Conservation (phyloP, 1,140 invertebrate genomes). For the Epicauta chinensis region DNA sequence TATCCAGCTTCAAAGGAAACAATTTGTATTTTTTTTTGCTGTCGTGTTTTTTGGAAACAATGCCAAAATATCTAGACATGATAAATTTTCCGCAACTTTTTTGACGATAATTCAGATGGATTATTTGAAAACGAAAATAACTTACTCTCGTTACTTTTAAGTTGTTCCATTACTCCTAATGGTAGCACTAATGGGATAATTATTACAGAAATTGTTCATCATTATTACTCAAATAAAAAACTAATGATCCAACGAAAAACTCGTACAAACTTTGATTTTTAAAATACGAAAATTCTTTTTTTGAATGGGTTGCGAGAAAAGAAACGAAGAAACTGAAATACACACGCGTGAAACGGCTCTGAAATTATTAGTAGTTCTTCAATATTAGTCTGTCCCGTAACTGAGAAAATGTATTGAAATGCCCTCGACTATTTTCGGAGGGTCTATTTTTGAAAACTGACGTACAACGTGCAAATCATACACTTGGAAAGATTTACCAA, state of each 20-base stretch:
- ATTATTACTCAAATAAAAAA: too few species aligned
- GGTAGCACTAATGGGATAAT: background rate
- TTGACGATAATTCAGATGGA: background rate
- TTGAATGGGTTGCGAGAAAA: background rate
- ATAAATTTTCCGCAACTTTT: background rate
- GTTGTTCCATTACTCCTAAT: slow-evolving; percentile 6
- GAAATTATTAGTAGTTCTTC: slow-evolving; percentile 16
- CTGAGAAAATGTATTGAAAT: slow-evolving; percentile 11
- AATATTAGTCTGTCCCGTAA: slow-evolving; percentile 19
- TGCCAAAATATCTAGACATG: slow-evolving; percentile 1
- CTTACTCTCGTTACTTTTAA: slow-evolving; percentile 5
- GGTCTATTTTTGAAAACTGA: slow-evolving; percentile 27
- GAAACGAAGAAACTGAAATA: slow-evolving; percentile 1
- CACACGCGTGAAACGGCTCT: slow-evolving; percentile 22
- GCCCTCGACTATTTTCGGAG: slow-evolving; percentile 18
- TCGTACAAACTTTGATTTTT: background rate
- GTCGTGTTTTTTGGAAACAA: background rate
- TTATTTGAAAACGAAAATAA: background rate
- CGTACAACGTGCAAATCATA: slow-evolving; percentile 14
- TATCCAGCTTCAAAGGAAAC: too few species aligned
- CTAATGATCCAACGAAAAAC: background rate
- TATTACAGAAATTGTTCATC: too few species aligned
- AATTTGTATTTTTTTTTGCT: too few species aligned
- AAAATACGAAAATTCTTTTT: background rate
- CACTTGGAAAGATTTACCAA: slow-evolving; percentile 1